phyloP scores from a whole-genome alignment of 2,888 invertebrate species.

The Archips crataeganus region DNA sequence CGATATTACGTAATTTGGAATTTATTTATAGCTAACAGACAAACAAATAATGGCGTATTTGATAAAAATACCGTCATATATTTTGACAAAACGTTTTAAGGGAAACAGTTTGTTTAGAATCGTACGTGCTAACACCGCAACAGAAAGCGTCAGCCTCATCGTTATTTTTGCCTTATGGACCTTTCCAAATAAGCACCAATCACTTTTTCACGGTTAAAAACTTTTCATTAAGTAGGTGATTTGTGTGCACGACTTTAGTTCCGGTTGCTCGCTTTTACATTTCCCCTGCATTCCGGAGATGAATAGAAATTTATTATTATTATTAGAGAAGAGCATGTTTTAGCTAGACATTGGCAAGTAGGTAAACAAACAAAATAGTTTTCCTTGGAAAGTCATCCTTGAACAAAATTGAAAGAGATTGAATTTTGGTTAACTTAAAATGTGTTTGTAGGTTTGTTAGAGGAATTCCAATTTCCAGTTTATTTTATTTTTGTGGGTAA shows the following conservation, averaged over 20 bases:
- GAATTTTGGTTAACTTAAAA: too few relatives aligned
- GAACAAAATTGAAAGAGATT: too few relatives aligned
- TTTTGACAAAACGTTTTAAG: neutral
- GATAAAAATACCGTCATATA: neutral
- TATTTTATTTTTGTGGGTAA: too few relatives aligned
- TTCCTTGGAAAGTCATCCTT: too few relatives aligned
- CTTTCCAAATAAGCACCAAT: neutral
- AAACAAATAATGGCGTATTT: neutral
- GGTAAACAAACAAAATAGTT: neutral
- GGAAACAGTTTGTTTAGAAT: neutral
- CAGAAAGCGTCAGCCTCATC: neutral
- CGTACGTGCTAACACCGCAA: neutral
- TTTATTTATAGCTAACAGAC: neutral
- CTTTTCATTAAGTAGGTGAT: constrained; percentile 7
- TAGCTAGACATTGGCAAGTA: neutral
- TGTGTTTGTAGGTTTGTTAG: too few relatives aligned
- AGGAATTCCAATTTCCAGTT: too few relatives aligned
- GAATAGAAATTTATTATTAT: constrained; percentile 2
- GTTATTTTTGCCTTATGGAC: constrained; percentile 5
- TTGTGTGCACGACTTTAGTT: constrained; percentile 10
- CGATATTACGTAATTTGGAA: neutral
- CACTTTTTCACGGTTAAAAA: constrained; percentile 8
- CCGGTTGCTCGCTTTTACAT: constrained; percentile 21
- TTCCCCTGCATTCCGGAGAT: constrained; percentile 26
- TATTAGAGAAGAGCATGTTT: neutral